Base-by-base conservation (phyloP, 2,797 vertebrate genomes). In the Podarcis lilfordi region DNA sequence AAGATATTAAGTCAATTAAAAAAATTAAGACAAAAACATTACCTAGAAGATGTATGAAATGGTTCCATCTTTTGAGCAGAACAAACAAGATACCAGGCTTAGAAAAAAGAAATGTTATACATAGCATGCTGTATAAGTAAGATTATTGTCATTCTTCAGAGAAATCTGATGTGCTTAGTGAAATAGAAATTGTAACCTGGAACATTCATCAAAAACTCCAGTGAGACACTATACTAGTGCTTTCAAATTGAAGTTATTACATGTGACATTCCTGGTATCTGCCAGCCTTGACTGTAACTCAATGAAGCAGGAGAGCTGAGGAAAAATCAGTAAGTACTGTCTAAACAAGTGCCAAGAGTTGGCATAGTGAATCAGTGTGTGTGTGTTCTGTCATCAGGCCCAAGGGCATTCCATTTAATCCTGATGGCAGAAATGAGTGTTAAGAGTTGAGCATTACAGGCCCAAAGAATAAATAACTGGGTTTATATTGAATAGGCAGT, bases 371-470 rank as follows among this genome's bases (percentile, higher is more conserved):
- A 7, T 90, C 27, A 13, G 45, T 86, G 66, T 72, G 69, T 72
- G 69, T 45, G 71, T 84, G 80, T 87, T 94, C 75, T 90, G 85
- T 92, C 87, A 75, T 87, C 83, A 74, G 81, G 85, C 81, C 89
- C 82, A 88, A 79, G 88, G 92, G 82, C 43, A 80, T 91, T 89
- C 92, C 91, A 88, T 92, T 86, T 89, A 89, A 91, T 95, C 90
- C 90, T 95, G 88, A 78, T 86, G 93, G 69, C 2, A 21, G 89
- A 89, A 93, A n/a, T 83, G 86, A 86, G 82, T 87, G 72, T 89
- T 94, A 88, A 92, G 80, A 92, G 86, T 89, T 94, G 80, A 50
- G 68, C 89, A 94, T 94, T 92, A 87, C 91, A 94, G 84, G 74
- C 88, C 91, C 94, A 87, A 82, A 90, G 82, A 69, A 90, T 72